Evolutionary conservation across 2,888 invertebrate genomes (phyloP).

Genomic region (Lasius platythorax): DNA sequence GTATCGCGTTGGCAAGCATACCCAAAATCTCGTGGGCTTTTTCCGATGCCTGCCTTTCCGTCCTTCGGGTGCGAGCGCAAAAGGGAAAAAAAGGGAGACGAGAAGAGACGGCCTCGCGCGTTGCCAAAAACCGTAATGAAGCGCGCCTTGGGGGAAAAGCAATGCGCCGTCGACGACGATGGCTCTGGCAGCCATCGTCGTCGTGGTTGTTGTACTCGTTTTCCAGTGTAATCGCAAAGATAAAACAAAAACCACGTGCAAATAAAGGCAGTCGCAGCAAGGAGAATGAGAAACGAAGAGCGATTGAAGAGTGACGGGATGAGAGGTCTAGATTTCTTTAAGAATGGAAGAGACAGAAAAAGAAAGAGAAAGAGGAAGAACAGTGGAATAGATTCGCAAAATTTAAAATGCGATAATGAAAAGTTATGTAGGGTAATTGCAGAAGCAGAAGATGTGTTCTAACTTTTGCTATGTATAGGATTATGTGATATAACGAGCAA

Average conservation of each 20-base stretch:
- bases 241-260: constrained; percentile 68
- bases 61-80: background rate
- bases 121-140: constrained; percentile 79
- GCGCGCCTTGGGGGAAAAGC: constrained; percentile 64
- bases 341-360: background rate
- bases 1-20: constrained; percentile 74
- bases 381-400: background rate
- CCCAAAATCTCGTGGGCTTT: constrained; percentile 30
- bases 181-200: constrained; percentile 63
- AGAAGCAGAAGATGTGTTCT: background rate
- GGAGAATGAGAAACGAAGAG: background rate
- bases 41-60: background rate
- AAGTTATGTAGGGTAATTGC: background rate
- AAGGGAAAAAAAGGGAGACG: background rate
- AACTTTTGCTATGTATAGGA: background rate
- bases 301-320: constrained; percentile 7
- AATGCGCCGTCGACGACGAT: constrained; percentile 58
- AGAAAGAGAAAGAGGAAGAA: background rate
- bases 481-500: background rate
- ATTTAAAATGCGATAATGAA: constrained; percentile 4
- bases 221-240: constrained; percentile 56
- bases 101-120: constrained; percentile 50
- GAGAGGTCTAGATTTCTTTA: constrained; percentile 27
- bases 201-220: constrained; percentile 59
- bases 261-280: constrained; percentile 53